phyloP scores from a whole-genome alignment of 2,797 vertebrate genomes.

The Hemibagrus guttatus region DNA sequence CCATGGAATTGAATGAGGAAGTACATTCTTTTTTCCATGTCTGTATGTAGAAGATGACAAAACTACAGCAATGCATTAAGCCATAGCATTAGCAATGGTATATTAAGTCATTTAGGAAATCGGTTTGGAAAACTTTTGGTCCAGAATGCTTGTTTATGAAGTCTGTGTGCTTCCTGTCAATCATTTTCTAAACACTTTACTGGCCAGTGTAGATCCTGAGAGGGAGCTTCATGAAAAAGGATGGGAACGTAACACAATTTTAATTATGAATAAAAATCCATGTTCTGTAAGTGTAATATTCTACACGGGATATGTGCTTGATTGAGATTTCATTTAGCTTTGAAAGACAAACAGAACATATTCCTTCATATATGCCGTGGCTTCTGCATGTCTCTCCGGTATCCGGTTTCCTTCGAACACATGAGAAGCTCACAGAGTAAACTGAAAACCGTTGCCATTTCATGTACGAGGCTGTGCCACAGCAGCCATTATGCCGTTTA shows the following conservation, averaged over 20 bases:
- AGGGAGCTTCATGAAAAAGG: not conserved
- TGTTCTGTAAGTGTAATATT: not conserved
- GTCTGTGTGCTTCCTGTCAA: not conserved
- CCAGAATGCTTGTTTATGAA: not conserved
- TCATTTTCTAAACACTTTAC: not conserved
- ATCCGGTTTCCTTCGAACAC: not conserved
- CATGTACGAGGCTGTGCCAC: not conserved
- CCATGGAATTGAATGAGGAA: not conserved
- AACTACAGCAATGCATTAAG: not conserved
- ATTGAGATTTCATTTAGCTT: not conserved
- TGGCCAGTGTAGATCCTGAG: not conserved
- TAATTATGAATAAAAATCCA: not conserved
- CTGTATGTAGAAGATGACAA: not conserved
- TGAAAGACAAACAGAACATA: not conserved
- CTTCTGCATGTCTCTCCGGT: not conserved
- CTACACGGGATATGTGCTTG: not conserved
- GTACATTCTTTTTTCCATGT: not conserved
- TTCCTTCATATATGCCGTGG: not conserved
- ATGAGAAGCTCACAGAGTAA: not conserved
- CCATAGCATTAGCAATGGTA: not conserved
- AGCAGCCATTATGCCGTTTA: constrained; percentile 25
- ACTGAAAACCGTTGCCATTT: not conserved
- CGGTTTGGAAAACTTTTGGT: not conserved
- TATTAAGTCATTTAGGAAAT: not conserved
- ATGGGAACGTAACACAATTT: not conserved